Conservation (phyloP, 2,888 invertebrate genomes). For the Philereme transversata region DNA sequence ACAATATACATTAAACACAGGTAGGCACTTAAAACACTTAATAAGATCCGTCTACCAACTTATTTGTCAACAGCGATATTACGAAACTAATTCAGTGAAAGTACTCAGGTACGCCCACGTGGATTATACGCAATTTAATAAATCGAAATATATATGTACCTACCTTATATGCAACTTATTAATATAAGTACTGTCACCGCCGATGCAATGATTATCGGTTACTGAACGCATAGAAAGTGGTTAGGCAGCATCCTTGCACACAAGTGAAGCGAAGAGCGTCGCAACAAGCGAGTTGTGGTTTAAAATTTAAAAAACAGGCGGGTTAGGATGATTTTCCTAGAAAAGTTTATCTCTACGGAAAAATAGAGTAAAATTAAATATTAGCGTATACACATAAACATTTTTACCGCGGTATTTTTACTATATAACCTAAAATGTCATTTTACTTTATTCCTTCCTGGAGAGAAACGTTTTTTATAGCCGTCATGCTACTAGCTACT, state of each 20-base stretch:
- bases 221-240: slow-evolving; percentile 54
- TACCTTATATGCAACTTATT: slow-evolving; percentile 48
- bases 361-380: no score
- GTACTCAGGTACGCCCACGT: slow-evolving; percentile 49
- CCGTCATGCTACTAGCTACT: no score
- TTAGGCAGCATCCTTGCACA: slow-evolving; percentile 5
- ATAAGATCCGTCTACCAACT: slow-evolving; percentile 6
- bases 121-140: slow-evolving; percentile 44
- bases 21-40: slow-evolving; percentile 6
- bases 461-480: no score
- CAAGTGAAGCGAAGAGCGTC: slow-evolving; percentile 9
- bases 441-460: no score
- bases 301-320: no score
- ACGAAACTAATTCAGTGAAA: slow-evolving; percentile 52
- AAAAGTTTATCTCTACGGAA: no score
- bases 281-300: background rate
- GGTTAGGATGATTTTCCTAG: no score
- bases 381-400: no score
- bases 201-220: slow-evolving; percentile 33
- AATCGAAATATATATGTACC: slow-evolving; percentile 51
- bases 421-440: no score
- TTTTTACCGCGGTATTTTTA: no score
- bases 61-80: slow-evolving; percentile 25
- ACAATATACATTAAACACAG: slow-evolving; percentile 24
- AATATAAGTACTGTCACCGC: slow-evolving; percentile 46